Evolutionary conservation across 2,113 vertebrate genomes (phyloP), one percentile per base, ranked within the genome.

Genomic region (Notarius lentiginosus): DNA sequence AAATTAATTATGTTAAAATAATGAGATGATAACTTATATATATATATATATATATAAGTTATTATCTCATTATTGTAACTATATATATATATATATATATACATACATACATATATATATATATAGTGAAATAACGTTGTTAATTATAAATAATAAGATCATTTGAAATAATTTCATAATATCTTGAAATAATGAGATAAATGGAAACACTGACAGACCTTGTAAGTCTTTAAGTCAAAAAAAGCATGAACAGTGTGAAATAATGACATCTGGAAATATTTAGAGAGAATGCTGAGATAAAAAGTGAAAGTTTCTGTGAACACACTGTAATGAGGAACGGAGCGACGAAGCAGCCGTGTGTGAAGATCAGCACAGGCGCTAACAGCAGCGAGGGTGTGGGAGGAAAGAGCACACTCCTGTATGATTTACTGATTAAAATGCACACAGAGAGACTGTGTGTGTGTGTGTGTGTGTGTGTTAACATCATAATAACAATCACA

Each of bases 401-500:
- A 80, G 51, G 41, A 76, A 34, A 72, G 24, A 58, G 8, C 20
- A 9, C 53, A 81, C 18, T 82, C 14, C 41, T 60, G 18, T 47
- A n/a, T 83, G 61, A 72, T 47, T 27, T 87, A 30, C 68, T 80
- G 55, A 73, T 85, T 85, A 70, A 83, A 79, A 60, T 79, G 58
- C 61, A 84, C n/a, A 8, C 24, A 65, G 20, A 75, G 65, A 27
- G 9, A 77, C 80, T 41, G 41, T 41, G 41, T 76, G 72, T 22
- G 18, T 53, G 73, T 80, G 61, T 61, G 51, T 53, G 51, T 79
- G 61, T 58, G 51, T 18, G n/a, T 80, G 63, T 83, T 82, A 86
- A 61, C 84, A 66, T 87, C 58, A 47, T 81, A 88, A 88, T 88
- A 88, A 79, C 73, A 76, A 24, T 30, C 24, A 12, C 5, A 77